phyloP scores from a whole-genome alignment of 1,140 invertebrate genomes.

The Psilanteris sp. region DNA sequence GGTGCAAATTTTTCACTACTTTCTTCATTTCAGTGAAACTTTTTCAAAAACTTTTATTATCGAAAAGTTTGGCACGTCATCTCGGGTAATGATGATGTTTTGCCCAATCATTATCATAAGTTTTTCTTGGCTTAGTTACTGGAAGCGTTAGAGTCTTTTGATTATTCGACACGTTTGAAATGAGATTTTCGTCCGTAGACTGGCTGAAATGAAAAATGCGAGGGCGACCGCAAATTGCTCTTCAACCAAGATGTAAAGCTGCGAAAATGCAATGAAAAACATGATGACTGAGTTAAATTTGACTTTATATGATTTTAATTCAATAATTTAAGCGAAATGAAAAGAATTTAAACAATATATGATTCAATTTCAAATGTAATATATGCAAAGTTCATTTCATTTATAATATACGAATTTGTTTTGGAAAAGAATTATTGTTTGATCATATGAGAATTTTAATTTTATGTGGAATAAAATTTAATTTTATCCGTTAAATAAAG shows the following conservation, averaged over 20 bases:
- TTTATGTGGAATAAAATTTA: too few relatives aligned
- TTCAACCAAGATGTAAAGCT: conserved; percentile 22
- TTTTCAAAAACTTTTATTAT: conserved; percentile 29
- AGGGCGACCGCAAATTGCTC: conserved; percentile 25
- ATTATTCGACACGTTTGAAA: conserved; percentile 29
- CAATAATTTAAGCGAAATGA: too few relatives aligned
- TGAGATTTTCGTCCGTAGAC: conserved; percentile 11
- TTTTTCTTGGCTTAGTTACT: conserved; percentile 8
- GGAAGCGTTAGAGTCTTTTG: conserved; percentile 8
- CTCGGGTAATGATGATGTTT: conserved; percentile 25
- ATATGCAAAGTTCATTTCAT: too few relatives aligned
- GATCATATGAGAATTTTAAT: too few relatives aligned
- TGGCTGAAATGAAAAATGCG: conserved; percentile 19
- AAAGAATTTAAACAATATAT: too few relatives aligned
- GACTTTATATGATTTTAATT: too few relatives aligned
- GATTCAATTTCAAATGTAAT: too few relatives aligned
- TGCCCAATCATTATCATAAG: conserved; percentile 22
- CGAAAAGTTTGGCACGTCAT: conserved; percentile 15
- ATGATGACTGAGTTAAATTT: too few relatives aligned
- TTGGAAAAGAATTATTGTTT: too few relatives aligned
- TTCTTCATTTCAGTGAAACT: conserved; percentile 6
- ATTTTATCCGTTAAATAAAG: too few relatives aligned
- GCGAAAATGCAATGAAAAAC: conserved; percentile 24
- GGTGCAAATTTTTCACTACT: background rate
- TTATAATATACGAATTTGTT: too few relatives aligned